These are phyloP conservation scores for Cosmia pyralina DNA, from an alignment of 2,888 invertebrate species.

Conservation along the genomic window DNA sequence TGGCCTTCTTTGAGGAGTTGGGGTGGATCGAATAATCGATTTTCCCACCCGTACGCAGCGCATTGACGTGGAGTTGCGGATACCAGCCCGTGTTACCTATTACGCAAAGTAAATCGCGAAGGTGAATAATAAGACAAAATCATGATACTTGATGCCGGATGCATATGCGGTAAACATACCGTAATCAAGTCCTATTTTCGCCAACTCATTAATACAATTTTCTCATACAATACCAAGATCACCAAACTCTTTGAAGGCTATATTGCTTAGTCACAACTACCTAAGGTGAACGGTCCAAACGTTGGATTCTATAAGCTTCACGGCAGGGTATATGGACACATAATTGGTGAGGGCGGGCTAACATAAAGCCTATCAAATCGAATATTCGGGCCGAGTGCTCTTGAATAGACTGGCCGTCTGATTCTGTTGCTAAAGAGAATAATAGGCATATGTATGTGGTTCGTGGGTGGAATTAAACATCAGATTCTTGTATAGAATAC, in stretches of 20 bases:
- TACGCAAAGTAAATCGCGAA: not conserved
- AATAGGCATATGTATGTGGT: slow-evolving; percentile 39
- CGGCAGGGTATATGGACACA: slow-evolving; percentile 54
- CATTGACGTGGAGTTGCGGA: no score
- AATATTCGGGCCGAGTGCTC: slow-evolving; percentile 63
- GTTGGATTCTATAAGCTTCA: slow-evolving; percentile 47
- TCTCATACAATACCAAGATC: slow-evolving; percentile 34
- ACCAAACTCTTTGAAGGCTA: slow-evolving; percentile 34
- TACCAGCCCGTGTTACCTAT: no score
- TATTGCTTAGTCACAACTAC: slow-evolving; percentile 54
- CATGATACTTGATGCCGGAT: not conserved
- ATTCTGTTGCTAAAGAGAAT: slow-evolving; percentile 60
- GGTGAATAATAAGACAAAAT: not conserved
- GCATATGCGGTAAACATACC: not conserved
- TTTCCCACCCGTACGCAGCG: no score
- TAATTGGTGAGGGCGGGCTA: slow-evolving; percentile 65
- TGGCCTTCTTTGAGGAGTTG: no score
- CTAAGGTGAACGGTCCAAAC: slow-evolving; percentile 41
- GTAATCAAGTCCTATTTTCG: slow-evolving; percentile 14
- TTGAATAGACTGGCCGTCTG: slow-evolving; percentile 60
- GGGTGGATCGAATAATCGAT: no score
- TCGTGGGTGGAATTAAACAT: slow-evolving; percentile 50
- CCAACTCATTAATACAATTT: slow-evolving; percentile 44
- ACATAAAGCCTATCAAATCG: slow-evolving; percentile 63
- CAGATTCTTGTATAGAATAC: not conserved